Conservation (phyloP, 2,113 vertebrate species). For the Morone saxatilis region DNA sequence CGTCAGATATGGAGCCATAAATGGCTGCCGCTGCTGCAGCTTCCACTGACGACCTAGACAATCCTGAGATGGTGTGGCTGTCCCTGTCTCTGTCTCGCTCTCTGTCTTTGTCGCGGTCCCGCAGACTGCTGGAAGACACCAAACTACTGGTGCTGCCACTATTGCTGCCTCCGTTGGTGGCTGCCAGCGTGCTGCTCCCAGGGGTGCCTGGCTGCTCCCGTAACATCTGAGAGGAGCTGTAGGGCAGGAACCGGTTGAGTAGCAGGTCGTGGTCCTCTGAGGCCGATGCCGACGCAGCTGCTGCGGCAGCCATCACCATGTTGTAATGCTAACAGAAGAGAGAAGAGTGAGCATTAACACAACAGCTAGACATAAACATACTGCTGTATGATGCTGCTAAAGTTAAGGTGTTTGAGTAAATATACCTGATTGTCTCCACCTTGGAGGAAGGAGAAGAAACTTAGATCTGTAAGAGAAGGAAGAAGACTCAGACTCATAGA, state of each 20-base stretch:
- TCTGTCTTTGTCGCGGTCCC: slow-evolving; percentile 91
- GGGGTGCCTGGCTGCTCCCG: slow-evolving; percentile 93
- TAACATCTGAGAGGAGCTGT: slow-evolving; percentile 94
- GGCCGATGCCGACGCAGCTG: slow-evolving; percentile 88
- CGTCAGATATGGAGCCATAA: slow-evolving; percentile 97
- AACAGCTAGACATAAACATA: neutral
- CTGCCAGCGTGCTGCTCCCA: slow-evolving; percentile 86
- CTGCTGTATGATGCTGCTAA: neutral
- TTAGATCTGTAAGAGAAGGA: slow-evolving; percentile 89
- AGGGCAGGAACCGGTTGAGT: slow-evolving; percentile 93
- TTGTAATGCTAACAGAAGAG: slow-evolving; percentile 91
- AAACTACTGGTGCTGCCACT: slow-evolving; percentile 97
- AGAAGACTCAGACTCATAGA: neutral
- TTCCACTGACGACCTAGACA: slow-evolving; percentile 88
- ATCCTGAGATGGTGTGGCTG: slow-evolving; percentile 87
- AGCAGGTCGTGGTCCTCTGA: slow-evolving; percentile 97
- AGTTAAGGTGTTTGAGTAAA: neutral
- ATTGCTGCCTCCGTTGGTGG: slow-evolving; percentile 90
- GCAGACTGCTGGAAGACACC: slow-evolving; percentile 94
- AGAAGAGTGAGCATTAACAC: neutral
- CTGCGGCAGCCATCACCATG: slow-evolving; percentile 94
- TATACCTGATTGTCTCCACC: slow-evolving; percentile 96
- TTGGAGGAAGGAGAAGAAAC: slow-evolving; percentile 99
- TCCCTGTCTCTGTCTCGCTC: slow-evolving; percentile 84
- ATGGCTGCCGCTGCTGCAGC: slow-evolving; percentile 90